These are phyloP conservation scores for Tricholaema leucomelas DNA, from an alignment of 2,113 vertebrate genomes.

Conservation along the genomic window DNA sequence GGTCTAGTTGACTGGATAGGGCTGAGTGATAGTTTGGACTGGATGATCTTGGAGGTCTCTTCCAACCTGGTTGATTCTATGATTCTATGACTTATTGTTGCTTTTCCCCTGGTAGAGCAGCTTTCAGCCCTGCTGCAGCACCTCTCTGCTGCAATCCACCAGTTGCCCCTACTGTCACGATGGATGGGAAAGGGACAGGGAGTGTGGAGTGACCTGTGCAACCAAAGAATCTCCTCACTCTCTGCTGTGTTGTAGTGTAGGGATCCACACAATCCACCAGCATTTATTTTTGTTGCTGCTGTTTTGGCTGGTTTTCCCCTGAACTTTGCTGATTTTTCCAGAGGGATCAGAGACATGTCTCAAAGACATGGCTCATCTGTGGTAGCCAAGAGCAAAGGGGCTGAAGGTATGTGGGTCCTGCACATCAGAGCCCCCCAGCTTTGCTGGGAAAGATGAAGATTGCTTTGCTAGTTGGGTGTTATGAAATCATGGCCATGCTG, in stretches of 20 bases:
- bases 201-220: neutral
- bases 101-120: neutral
- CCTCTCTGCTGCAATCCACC: neutral
- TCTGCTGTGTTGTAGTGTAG: neutral
- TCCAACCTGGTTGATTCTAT: too few relatives aligned
- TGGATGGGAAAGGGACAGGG: neutral
- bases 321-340: neutral
- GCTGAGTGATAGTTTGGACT: too few relatives aligned
- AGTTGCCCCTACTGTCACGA: fast-evolving
- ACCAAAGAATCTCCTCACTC: constrained; percentile 21
- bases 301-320: neutral
- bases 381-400: neutral
- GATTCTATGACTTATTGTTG: neutral
- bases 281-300: neutral
- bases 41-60: too few relatives aligned
- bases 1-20: too few relatives aligned
- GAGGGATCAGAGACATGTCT: neutral
- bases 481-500: fast-evolving
- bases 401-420: neutral
- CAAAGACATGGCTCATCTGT: neutral
- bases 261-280: neutral
- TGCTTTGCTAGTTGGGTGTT: neutral
- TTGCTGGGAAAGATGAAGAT: neutral
- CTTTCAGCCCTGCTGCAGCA: neutral
- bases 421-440: neutral